These are phyloP conservation scores for Apocheima hispidaria DNA, from an alignment of 2,888 invertebrate genomes.

Conservation along the genomic window DNA sequence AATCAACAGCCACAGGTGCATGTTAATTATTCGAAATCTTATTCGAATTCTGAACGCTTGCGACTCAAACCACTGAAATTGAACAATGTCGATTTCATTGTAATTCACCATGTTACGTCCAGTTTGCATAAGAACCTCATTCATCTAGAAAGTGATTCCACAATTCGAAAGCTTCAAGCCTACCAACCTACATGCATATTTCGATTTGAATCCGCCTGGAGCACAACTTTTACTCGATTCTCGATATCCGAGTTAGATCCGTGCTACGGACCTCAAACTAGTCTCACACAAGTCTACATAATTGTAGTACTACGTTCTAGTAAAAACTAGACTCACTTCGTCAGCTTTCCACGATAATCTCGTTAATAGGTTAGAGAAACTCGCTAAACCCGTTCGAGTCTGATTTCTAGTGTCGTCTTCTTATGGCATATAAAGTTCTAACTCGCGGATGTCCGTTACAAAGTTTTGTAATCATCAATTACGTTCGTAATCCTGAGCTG, in stretches of 20 bases:
- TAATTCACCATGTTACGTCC: slow-evolving; percentile 78
- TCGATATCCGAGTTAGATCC: slow-evolving; percentile 65
- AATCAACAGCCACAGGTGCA: slow-evolving; percentile 49
- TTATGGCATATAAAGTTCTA: slow-evolving; percentile 48
- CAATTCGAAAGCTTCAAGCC: slow-evolving; percentile 74
- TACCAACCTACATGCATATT: slow-evolving; percentile 76
- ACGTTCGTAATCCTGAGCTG: slow-evolving; percentile 37
- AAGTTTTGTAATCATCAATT: slow-evolving; percentile 46
- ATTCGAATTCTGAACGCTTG: slow-evolving; percentile 66
- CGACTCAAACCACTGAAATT: slow-evolving; percentile 42
- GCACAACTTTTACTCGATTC: slow-evolving; percentile 77
- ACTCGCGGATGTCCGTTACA: slow-evolving; percentile 61
- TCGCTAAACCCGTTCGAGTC: slow-evolving; percentile 65
- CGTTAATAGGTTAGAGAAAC: slow-evolving; percentile 82
- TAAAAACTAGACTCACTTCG: slow-evolving; percentile 77
- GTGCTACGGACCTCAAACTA: slow-evolving; percentile 73
- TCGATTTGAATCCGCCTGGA: slow-evolving; percentile 75
- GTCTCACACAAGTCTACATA: slow-evolving; percentile 70
- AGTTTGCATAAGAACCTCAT: slow-evolving; percentile 81
- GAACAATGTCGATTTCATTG: slow-evolving; percentile 71
- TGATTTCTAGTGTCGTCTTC: slow-evolving; percentile 72
- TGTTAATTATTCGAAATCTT: slow-evolving; percentile 55
- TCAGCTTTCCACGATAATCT: slow-evolving; percentile 81
- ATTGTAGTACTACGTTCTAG: slow-evolving; percentile 70
- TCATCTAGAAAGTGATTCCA: slow-evolving; percentile 77